Evolutionary conservation across 2,113 vertebrate species (phyloP).

Genomic region (Alouatta palliata): DNA sequence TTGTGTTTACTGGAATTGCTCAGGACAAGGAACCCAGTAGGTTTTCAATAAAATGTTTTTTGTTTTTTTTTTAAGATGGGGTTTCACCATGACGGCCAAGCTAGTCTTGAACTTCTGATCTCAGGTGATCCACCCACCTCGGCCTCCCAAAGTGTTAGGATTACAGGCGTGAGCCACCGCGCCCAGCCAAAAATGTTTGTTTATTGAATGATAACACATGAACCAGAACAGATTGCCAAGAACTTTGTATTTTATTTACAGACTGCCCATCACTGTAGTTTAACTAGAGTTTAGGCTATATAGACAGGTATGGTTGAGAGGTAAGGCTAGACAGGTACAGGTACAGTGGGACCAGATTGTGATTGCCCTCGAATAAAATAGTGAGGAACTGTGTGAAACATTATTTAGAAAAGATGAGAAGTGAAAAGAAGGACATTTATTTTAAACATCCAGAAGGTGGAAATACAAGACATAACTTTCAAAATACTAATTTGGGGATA

Average conservation of each 20-base stretch:
- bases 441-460: slow-evolving; percentile 12
- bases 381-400: background rate
- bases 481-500: background rate
- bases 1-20: background rate
- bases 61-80: too few species aligned
- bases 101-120: too few species aligned
- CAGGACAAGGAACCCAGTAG: background rate
- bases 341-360: background rate
- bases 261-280: background rate
- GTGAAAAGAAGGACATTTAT: background rate
- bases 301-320: background rate
- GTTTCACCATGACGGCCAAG: too few species aligned
- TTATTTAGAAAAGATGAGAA: background rate
- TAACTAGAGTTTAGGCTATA: background rate
- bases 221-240: background rate
- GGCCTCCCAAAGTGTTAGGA: too few species aligned
- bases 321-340: background rate
- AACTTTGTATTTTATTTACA: slow-evolving; percentile 43
- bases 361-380: background rate
- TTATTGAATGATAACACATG: slow-evolving; percentile 6
- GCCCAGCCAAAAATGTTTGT: background rate
- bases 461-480: background rate
- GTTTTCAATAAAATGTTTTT: background rate
- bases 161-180: too few species aligned
- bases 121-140: too few species aligned